Percentiles rank a stretch among this genome's conserved stretches.
phyloP scores from a whole-genome alignment of 2,888 invertebrate species.

The Euzetes globulus region DNA sequence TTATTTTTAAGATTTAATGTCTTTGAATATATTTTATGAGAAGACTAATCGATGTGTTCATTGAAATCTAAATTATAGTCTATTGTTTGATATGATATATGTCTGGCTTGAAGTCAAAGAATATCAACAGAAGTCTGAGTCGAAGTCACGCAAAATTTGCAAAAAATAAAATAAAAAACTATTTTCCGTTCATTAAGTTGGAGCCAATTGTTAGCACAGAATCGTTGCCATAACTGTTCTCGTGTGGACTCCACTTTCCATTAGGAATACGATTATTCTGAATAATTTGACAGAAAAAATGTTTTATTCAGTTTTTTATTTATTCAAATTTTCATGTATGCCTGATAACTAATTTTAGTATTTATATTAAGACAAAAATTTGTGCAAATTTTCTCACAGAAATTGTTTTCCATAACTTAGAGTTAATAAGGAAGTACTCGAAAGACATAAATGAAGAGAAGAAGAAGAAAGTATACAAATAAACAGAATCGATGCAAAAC shows the following conservation, averaged over 20 bases:
- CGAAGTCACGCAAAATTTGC: neutral
- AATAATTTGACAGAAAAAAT: neutral
- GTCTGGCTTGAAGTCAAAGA: neutral
- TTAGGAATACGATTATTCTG: neutral
- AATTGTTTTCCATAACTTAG: neutral
- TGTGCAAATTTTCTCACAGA: neutral
- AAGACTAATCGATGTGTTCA: neutral
- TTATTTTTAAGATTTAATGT: neutral
- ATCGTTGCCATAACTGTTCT: neutral
- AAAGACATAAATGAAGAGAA: neutral
- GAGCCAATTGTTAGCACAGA: neutral
- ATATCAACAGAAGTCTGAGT: neutral
- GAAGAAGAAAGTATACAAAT: neutral
- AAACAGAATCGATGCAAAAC: constrained; percentile 6
- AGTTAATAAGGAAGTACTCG: constrained; percentile 20
- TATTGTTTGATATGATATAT: neutral
- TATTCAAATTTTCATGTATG: neutral
- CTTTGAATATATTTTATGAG: neutral
- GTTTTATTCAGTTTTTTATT: no score
- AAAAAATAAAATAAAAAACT: neutral
- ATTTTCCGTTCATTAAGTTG: neutral
- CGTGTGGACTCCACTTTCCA: neutral
- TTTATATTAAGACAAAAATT: neutral
- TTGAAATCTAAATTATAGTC: neutral
- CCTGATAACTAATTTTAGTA: neutral